phyloP scores from a whole-genome alignment of 2,888 invertebrate genomes.

The Ophonus ardosiacus region DNA sequence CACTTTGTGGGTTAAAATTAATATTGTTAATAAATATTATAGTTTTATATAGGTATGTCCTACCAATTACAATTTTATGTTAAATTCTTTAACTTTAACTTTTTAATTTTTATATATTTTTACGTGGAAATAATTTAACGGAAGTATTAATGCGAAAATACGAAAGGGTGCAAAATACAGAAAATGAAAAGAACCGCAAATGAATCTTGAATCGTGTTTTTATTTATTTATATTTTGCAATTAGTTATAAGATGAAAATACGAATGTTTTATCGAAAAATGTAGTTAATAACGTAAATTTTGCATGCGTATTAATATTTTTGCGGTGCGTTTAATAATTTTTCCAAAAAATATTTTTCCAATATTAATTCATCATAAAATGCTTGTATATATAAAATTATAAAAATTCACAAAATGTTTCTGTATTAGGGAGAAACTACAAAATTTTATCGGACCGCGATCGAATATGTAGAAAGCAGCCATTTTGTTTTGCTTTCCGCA shows the following conservation, averaged over 20 bases:
- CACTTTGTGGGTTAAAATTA: no score
- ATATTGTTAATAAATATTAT: no score
- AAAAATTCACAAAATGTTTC: slow-evolving; percentile 32
- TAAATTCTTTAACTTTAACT: no score
- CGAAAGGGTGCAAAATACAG: no score
- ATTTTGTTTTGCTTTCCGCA: slow-evolving; percentile 73
- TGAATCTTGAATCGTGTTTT: neutral
- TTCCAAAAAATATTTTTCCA: slow-evolving; percentile 46
- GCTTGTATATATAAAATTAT: slow-evolving; percentile 17
- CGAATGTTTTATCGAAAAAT: neutral
- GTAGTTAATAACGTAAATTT: neutral
- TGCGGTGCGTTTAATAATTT: slow-evolving; percentile 15
- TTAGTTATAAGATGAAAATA: neutral
- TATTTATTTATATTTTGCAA: neutral
- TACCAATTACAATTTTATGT: no score
- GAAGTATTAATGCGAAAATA: no score
- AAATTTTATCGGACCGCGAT: slow-evolving; percentile 26
- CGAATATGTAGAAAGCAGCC: slow-evolving; percentile 69
- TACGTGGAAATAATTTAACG: no score
- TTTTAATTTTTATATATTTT: no score
- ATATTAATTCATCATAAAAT: neutral
- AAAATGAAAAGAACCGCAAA: neutral
- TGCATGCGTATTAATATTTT: slow-evolving; percentile 44
- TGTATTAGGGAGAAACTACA: neutral
- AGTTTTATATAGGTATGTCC: no score